Conservation (phyloP, 2,888 invertebrate genomes). For the Hydrotaea diabolus region DNA sequence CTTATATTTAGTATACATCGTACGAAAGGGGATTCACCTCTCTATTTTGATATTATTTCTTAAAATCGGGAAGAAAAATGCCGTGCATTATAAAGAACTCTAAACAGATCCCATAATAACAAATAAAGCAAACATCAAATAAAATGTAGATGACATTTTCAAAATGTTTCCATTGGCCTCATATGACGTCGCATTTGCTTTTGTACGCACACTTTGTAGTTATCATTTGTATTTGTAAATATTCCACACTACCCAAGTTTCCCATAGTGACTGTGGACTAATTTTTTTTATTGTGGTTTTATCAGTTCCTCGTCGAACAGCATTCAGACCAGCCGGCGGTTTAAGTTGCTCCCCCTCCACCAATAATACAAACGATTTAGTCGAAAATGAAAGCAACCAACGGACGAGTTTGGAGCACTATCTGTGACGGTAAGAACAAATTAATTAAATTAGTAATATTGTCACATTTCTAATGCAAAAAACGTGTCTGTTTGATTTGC, state of each 20-base stretch:
- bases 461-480: slow-evolving; percentile 65
- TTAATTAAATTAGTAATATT: not conserved
- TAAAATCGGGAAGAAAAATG: too few species aligned
- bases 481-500: slow-evolving; percentile 50
- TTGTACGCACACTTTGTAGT: not conserved
- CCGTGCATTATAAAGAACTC: too few species aligned
- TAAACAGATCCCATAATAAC: too few species aligned
- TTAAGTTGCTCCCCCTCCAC: not conserved
- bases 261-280: not conserved
- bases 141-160: too few species aligned
- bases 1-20: too few species aligned
- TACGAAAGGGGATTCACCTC: too few species aligned
- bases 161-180: not conserved
- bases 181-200: not conserved
- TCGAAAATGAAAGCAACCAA: slow-evolving; percentile 50
- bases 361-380: not conserved
- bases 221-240: not conserved
- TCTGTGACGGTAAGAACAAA: slow-evolving; percentile 49
- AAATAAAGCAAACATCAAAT: too few species aligned
- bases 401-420: slow-evolving; percentile 64
- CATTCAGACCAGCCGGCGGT: not conserved
- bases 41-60: too few species aligned
- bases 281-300: not conserved
- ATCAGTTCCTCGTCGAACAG: not conserved
- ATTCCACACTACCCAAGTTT: not conserved